Evolutionary conservation across 2,888 invertebrate species (phyloP).

Genomic region (Hipparchia semele): DNA sequence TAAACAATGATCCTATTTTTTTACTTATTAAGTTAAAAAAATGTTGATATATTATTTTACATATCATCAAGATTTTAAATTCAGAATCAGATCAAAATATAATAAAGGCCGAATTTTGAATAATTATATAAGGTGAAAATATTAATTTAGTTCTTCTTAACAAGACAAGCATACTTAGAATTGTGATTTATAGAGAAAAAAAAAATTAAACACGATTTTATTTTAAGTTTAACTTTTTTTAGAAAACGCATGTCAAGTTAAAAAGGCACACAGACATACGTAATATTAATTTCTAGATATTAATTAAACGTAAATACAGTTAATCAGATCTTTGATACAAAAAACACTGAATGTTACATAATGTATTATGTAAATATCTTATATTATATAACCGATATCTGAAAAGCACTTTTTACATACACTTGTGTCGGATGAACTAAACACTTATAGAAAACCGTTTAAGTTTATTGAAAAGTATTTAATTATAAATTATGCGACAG

Average conservation of each 20-base stretch:
- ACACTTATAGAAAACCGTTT: neutral
- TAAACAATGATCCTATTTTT: neutral
- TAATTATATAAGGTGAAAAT: neutral
- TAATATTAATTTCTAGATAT: slow-evolving; percentile 16
- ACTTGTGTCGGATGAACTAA: neutral
- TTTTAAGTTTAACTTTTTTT: neutral
- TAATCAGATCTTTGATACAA: slow-evolving; percentile 30
- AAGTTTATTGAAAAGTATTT: neutral
- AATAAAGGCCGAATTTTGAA: neutral
- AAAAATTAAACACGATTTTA: neutral
- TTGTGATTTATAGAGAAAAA: neutral
- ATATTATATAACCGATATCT: neutral
- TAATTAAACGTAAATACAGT: neutral
- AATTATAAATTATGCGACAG: neutral
- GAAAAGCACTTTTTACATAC: too few relatives aligned
- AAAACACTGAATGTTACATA: neutral
- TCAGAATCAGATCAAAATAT: slow-evolving; percentile 14
- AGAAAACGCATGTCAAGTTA: slow-evolving; percentile 28
- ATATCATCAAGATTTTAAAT: slow-evolving; percentile 11
- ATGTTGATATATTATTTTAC: neutral
- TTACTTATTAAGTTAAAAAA: slow-evolving; percentile 7
- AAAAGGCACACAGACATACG: slow-evolving; percentile 23
- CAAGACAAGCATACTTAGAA: slow-evolving; percentile 23
- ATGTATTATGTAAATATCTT: neutral
- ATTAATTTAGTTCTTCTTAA: slow-evolving; percentile 20